Evolutionary conservation across 2,888 invertebrate species (phyloP), one percentile per base, ranked within the genome.

Genomic region (Cyclophora punctaria): DNA sequence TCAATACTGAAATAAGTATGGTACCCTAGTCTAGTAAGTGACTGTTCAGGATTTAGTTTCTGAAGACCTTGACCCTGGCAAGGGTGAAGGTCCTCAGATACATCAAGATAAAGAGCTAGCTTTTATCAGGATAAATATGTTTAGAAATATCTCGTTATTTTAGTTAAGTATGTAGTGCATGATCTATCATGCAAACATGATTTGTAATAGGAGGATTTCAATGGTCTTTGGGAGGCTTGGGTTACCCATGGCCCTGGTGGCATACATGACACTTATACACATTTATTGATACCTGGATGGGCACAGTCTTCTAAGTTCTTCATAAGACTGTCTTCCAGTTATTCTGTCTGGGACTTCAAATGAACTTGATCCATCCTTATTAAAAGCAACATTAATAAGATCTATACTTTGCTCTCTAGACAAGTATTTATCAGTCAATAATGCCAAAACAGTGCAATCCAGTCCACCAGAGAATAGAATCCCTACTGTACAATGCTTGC

Each of bases 381-480:
- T 93, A 85, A 98, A 98, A 20, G 98, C 96, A n/a, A 98, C 97
- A 90, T 98, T 99, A 40, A 98, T 89, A 33, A 99, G 90, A 77
- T 98, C 98, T 64, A 99, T 96, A 34, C 93, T 89, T 69, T 94
- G 93, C 48, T 88, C 69, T 52, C 67, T 66, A 1, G 91, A 83
- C 20, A 94, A 80, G 80, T 90, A 93, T 83, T 92, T 91, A 72
- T 96, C 90, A 4, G 95, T 93, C 46, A 98, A 71, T 46, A 93
- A 88, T 35, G 98, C 95, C 59, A 99, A 80, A 62, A 98, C 91
- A n/a, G 97, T 93, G 53, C 98, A 98, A 82, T 99, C 99, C 42
- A 99, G 89, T 7, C 98, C 98, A 43, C 99, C 99, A 57, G 99
- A 99, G 88, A 98, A 99, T 60, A 98, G 86, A 51, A 99, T 87